Evolutionary conservation across 2,113 vertebrate genomes (phyloP).

Genomic region (Struthidea cinerea): DNA sequence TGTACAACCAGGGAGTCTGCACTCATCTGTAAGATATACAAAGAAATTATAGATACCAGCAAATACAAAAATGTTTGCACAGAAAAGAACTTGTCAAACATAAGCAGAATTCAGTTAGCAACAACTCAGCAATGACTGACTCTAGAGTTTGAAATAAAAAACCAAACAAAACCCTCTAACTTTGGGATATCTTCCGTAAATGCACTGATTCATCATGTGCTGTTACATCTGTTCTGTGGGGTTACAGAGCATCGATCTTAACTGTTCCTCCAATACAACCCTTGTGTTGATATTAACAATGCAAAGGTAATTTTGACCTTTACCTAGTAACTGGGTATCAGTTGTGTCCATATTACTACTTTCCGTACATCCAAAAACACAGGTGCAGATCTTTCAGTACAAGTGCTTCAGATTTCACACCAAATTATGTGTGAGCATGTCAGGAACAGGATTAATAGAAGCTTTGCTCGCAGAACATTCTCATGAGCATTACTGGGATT

Average conservation of each 20-base stretch:
- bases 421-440: background rate
- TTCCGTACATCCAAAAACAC: background rate
- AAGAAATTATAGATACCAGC: background rate
- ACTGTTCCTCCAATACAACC: background rate
- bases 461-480: conserved; percentile 30
- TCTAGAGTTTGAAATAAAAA: background rate
- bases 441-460: conserved; percentile 27
- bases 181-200: background rate
- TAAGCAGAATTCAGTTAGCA: background rate
- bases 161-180: background rate
- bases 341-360: background rate
- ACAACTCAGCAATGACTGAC: background rate
- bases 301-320: conserved; percentile 32
- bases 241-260: background rate
- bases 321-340: background rate
- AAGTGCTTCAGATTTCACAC: conserved; percentile 15
- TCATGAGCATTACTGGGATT: conserved; percentile 35
- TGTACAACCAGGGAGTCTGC: background rate
- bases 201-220: background rate
- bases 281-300: background rate
- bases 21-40: background rate
- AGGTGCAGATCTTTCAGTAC: conserved; percentile 32
- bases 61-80: background rate
- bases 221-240: background rate
- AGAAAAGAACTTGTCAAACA: background rate